Conservation (phyloP, 2,888 invertebrate species). For the Tetrapedia diversipes region DNA sequence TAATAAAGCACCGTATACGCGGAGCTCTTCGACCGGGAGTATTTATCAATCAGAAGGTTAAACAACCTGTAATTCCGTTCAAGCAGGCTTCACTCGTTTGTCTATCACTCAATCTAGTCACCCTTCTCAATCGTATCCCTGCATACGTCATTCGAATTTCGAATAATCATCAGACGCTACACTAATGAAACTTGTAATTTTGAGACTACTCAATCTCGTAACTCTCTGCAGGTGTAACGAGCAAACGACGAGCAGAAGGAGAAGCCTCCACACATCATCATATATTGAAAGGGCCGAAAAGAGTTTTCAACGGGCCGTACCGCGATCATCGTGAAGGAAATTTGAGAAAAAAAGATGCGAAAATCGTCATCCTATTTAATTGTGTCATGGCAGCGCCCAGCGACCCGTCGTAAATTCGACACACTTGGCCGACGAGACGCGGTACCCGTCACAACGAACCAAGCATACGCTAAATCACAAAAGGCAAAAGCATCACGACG, state of each 20-base stretch:
- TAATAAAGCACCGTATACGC: too few relatives aligned
- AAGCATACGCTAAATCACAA: conserved; percentile 23
- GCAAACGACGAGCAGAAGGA: conserved; percentile 49
- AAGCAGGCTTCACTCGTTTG: too few relatives aligned
- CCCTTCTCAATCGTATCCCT: too few relatives aligned
- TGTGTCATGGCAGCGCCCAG: conserved; percentile 35
- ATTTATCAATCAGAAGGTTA: too few relatives aligned
- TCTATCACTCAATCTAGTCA: too few relatives aligned
- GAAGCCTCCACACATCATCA: conserved; percentile 51
- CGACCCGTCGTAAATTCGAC: conserved; percentile 68
- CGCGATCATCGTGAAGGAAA: conserved; percentile 20
- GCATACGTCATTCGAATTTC: too few relatives aligned
- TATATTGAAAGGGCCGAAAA: conserved; percentile 40
- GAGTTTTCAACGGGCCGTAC: conserved; percentile 65
- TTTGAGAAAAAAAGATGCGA: conserved; percentile 11
- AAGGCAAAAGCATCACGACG: conserved; percentile 38
- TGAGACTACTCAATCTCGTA: background rate
- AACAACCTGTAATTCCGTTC: too few relatives aligned
- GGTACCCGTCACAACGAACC: conserved; percentile 58
- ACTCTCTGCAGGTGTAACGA: conserved; percentile 53
- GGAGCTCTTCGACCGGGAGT: too few relatives aligned
- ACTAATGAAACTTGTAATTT: background rate
- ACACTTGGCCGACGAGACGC: conserved; percentile 60
- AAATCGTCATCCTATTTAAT: conserved; percentile 34
- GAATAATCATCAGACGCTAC: too few relatives aligned